phyloP scores from a whole-genome alignment of 2,113 vertebrate species.

The Etia nguti region DNA sequence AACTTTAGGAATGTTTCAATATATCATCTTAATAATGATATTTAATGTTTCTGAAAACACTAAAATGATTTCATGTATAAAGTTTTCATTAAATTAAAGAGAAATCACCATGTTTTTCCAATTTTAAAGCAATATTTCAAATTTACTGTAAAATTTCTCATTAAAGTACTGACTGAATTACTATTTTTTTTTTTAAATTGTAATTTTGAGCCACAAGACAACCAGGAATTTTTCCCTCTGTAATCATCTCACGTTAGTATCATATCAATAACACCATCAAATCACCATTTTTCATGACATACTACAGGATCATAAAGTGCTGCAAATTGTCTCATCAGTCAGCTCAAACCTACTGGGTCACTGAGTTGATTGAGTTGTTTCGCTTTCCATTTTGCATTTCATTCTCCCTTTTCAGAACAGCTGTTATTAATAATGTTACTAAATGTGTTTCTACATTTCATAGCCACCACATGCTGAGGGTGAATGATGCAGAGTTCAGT shows the following conservation, averaged over 20 bases:
- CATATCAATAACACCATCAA: background rate
- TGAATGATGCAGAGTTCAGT: slow-evolving; percentile 33
- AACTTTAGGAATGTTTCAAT: background rate
- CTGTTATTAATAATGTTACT: slow-evolving; percentile 30
- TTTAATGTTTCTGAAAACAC: background rate
- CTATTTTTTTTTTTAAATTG: fast-evolving
- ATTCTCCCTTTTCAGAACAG: slow-evolving; percentile 10
- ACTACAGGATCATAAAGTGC: background rate
- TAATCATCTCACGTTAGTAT: background rate
- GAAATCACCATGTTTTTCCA: background rate
- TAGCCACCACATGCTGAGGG: slow-evolving; percentile 41
- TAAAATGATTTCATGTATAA: background rate
- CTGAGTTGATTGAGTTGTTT: background rate
- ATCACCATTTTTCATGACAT: background rate
- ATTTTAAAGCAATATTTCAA: background rate
- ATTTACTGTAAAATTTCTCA: background rate
- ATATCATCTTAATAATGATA: background rate
- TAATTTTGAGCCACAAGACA: background rate
- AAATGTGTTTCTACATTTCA: slow-evolving; percentile 2
- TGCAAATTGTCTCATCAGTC: background rate
- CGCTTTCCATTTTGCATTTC: background rate
- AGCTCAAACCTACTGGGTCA: background rate
- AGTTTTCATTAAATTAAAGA: background rate
- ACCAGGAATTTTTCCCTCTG: background rate
- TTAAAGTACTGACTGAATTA: background rate